Evolutionary conservation across 1,140 invertebrate genomes (phyloP).

Genomic region (Brachionus asplanchnoidis): DNA sequence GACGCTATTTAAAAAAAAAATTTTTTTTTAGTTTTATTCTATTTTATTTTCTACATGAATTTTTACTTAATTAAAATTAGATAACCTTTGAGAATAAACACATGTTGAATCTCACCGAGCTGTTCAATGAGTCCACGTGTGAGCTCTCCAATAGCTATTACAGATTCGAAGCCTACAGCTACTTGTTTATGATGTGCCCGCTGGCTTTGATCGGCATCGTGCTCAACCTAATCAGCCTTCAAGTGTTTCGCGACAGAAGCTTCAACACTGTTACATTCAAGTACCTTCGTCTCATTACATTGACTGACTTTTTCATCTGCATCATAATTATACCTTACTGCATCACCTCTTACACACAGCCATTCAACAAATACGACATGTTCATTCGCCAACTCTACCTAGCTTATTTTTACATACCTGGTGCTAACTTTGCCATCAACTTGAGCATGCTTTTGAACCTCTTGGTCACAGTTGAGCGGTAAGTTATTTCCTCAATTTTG

Average conservation of each 20-base stretch:
- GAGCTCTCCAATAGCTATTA: conserved; percentile 1
- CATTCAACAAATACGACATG: conserved; percentile 30
- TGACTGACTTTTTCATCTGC: conserved; percentile 29
- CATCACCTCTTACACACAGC: conserved; percentile 29
- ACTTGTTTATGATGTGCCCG: conserved; percentile 36
- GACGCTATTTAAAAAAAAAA: neutral
- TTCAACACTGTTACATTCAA: conserved; percentile 40
- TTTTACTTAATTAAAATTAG: neutral
- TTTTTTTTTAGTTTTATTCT: neutral
- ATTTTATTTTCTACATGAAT: neutral
- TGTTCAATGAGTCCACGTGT: neutral
- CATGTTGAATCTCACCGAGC: neutral
- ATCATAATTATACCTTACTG: conserved; percentile 32
- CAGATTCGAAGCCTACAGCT: neutral
- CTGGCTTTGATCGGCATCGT: conserved; percentile 21
- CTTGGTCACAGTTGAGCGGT: conserved; percentile 33
- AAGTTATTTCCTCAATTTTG: neutral
- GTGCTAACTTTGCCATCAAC: conserved; percentile 40
- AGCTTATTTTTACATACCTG: conserved; percentile 37
- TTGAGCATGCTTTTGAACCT: conserved; percentile 32
- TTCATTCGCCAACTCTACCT: conserved; percentile 11
- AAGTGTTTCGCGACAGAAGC: conserved; percentile 27
- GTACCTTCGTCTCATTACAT: conserved; percentile 21
- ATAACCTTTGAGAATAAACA: neutral
- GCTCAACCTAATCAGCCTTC: conserved; percentile 6